A percentile compares a stretch with the other conserved stretches of the same genome.
phyloP scores from a whole-genome alignment of 53 echinoderm and acorn worm species.

The Stichopus horrens region DNA sequence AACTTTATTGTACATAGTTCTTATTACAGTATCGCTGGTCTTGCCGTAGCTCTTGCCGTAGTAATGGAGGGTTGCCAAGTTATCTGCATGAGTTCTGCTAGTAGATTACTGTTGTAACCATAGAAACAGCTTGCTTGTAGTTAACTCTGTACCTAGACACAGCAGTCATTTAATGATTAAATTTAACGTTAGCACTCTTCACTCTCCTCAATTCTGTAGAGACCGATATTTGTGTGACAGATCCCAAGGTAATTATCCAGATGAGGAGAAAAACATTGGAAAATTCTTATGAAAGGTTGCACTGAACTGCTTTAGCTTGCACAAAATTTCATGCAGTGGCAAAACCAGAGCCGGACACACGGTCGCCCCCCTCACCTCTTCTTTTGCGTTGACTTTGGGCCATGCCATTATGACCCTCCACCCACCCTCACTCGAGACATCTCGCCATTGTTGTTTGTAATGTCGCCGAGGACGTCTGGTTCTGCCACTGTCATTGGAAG shows the following conservation, averaged over 20 bases:
- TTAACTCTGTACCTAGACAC: neutral
- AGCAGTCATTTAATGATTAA: neutral
- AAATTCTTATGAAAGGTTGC: constrained; percentile 12
- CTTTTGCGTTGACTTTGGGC: too few species aligned
- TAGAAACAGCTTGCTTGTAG: neutral
- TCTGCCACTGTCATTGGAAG: too few species aligned
- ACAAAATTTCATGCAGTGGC: neutral
- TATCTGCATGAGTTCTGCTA: neutral
- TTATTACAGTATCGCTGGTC: too few species aligned
- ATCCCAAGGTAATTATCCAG: constrained; percentile 33
- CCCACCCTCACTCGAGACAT: neutral
- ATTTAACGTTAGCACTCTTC: neutral
- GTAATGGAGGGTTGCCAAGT: neutral
- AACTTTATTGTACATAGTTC: too few species aligned
- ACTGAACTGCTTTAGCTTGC: constrained; percentile 28
- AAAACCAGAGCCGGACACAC: neutral
- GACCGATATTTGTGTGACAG: constrained; percentile 42
- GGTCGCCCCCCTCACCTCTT: too few species aligned
- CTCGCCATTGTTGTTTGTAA: neutral
- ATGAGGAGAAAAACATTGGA: neutral
- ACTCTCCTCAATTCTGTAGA: constrained; percentile 19
- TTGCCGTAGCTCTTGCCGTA: too few species aligned
- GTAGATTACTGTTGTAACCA: neutral
- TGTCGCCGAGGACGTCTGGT: too few species aligned
- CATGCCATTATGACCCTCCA: neutral